These are phyloP conservation scores for Pseudochirops corinnae DNA, from an alignment of 2,797 vertebrate species.

Conservation along the genomic window DNA sequence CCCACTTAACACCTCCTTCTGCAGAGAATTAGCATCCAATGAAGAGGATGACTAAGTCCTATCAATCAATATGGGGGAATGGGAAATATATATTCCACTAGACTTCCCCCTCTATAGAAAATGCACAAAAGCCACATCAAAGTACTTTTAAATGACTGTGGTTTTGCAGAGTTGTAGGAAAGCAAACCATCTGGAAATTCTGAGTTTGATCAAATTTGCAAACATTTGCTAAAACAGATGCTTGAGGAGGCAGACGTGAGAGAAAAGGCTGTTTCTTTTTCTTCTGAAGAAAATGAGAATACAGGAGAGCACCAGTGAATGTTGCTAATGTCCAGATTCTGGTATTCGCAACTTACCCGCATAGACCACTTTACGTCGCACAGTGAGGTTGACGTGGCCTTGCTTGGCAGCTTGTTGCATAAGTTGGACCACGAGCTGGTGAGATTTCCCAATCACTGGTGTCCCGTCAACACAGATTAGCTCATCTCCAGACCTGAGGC, in stretches of 20 bases:
- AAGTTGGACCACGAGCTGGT: conserved; percentile 98
- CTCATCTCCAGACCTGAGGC: conserved; percentile 96
- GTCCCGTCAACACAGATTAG: conserved; percentile 98
- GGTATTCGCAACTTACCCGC: conserved; percentile 87
- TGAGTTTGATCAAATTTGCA: conserved; percentile 74
- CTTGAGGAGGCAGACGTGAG: conserved; percentile 55
- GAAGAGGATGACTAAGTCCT: conserved; percentile 14
- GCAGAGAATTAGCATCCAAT: conserved; percentile 22
- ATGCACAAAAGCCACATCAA: conserved; percentile 33
- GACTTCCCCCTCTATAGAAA: conserved; percentile 39
- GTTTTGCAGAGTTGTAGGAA: conserved; percentile 57
- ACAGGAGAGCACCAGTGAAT: not conserved
- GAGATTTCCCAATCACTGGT: conserved; percentile 97
- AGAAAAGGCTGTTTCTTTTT: conserved; percentile 27
- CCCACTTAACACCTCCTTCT: not conserved
- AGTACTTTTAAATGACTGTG: conserved; percentile 60
- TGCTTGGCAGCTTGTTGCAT: conserved; percentile 99
- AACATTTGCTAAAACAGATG: conserved; percentile 71
- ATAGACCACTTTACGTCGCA: conserved; percentile 95
- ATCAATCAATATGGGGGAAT: not conserved
- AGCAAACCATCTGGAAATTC: conserved; percentile 71
- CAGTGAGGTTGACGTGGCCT: conserved; percentile 98
- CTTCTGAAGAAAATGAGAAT: not conserved
- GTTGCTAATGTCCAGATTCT: not conserved
- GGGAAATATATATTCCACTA: not conserved